A percentile compares a stretch with the other conserved stretches of the same genome.
phyloP scores from a whole-genome alignment of 2,797 vertebrate species.

The Adrianichthys oophorus region DNA sequence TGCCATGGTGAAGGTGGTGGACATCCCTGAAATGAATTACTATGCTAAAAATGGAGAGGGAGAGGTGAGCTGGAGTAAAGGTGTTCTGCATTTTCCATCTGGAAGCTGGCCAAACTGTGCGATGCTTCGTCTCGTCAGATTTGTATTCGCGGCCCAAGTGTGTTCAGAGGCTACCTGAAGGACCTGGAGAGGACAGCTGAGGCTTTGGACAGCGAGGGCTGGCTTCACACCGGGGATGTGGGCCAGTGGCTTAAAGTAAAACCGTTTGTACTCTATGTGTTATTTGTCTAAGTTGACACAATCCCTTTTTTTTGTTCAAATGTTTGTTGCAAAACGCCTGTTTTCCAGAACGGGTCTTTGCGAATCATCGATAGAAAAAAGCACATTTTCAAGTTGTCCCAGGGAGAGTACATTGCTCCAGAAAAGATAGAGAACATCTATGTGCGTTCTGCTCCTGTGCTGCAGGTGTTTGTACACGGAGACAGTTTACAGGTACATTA shows the following conservation, averaged over 20 bases:
- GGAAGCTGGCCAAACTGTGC: background rate
- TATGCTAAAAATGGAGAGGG: slow-evolving; percentile 74
- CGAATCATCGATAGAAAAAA: slow-evolving; percentile 83
- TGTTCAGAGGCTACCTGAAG: slow-evolving; percentile 79
- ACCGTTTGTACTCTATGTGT: background rate
- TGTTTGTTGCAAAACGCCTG: too few species aligned
- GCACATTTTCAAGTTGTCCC: slow-evolving; percentile 83
- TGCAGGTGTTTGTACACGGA: slow-evolving; percentile 83
- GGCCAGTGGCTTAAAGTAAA: slow-evolving; percentile 82
- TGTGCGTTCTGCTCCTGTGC: slow-evolving; percentile 71
- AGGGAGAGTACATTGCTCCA: slow-evolving; percentile 83
- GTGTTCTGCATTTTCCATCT: background rate
- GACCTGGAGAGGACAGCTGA: slow-evolving; percentile 75
- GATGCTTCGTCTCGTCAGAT: slow-evolving; percentile 58
- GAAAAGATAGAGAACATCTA: slow-evolving; percentile 85
- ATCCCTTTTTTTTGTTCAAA: too few species aligned
- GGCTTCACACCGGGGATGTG: slow-evolving; percentile 83
- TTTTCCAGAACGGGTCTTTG: slow-evolving; percentile 76
- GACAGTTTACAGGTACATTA: slow-evolving; percentile 80
- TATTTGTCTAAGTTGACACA: too few species aligned
- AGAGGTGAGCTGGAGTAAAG: slow-evolving; percentile 66
- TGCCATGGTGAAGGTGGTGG: slow-evolving; percentile 76
- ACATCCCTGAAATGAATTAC: slow-evolving; percentile 84
- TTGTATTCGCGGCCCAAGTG: slow-evolving; percentile 78
- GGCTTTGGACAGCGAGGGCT: slow-evolving; percentile 76